A percentile compares a stretch with the other conserved stretches of the same genome.
Evolutionary conservation across 2,113 vertebrate genomes (phyloP).

Genomic region (Cyphomyrus discorhynchus): DNA sequence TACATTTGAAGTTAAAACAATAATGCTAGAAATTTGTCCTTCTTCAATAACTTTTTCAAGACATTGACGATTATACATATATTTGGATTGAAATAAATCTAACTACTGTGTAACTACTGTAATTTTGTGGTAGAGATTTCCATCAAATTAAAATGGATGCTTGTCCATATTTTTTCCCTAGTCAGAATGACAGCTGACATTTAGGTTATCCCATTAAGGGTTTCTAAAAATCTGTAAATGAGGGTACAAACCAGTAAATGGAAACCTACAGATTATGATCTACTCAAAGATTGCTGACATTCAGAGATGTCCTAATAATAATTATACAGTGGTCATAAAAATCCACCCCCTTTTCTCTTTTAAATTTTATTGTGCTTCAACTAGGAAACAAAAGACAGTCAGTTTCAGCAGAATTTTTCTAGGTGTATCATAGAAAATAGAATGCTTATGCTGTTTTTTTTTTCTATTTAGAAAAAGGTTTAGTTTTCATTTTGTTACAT

Average conservation of each 20-base stretch:
- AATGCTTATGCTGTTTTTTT: not conserved
- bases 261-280: not conserved
- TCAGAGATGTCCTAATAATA: not conserved
- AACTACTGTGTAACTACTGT: not conserved
- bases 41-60: not conserved
- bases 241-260: not conserved
- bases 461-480: not conserved
- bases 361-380: not conserved
- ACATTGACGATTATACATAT: not conserved
- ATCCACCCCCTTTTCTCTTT: not conserved
- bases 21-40: not conserved
- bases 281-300: not conserved
- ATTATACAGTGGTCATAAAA: not conserved
- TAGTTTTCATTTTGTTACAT: not conserved
- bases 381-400: not conserved
- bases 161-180: not conserved
- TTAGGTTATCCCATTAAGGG: not conserved
- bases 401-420: not conserved
- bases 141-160: not conserved
- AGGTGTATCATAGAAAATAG: not conserved
- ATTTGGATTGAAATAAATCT: not conserved
- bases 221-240: constrained; percentile 4
- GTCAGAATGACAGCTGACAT: not conserved
- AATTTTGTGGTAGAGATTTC: not conserved
- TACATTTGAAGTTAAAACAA: not conserved